Evolutionary conservation across 2,113 vertebrate species (phyloP).

Genomic region (Oplegnathus fasciatus): DNA sequence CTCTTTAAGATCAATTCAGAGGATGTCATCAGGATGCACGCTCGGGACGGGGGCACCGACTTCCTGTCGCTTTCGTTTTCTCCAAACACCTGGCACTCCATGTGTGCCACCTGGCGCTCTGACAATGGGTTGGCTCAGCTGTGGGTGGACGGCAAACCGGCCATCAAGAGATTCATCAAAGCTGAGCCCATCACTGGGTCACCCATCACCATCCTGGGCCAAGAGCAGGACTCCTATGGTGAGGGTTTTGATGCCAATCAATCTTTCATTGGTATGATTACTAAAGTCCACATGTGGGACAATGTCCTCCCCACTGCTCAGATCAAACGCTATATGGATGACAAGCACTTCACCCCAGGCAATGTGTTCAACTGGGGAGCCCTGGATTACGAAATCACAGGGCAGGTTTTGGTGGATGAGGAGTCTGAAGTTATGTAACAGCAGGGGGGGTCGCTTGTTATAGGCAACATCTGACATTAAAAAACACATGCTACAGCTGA

Average conservation of each 20-base stretch:
- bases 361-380: conserved; percentile 56
- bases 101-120: conserved; percentile 64
- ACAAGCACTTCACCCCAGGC: background rate
- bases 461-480: too few species aligned
- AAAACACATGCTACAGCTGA: too few species aligned
- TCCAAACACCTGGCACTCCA: conserved; percentile 55
- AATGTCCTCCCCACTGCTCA: conserved; percentile 23
- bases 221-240: conserved; percentile 56
- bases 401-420: background rate
- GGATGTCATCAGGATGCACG: background rate
- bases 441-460: too few species aligned
- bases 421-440: conserved; percentile 2
- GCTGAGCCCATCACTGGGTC: conserved; percentile 17
- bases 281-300: conserved; percentile 68
- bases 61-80: conserved; percentile 36
- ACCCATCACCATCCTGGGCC: conserved; percentile 51
- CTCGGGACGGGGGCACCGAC: rapidly evolving
- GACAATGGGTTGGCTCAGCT: conserved; percentile 51
- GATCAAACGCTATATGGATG: conserved; percentile 23
- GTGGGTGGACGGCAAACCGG: conserved; percentile 65
- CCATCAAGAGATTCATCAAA: conserved; percentile 49
- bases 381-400: background rate
- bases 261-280: conserved; percentile 59
- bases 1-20: conserved; percentile 9
- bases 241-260: conserved; percentile 26